Conservation (phyloP, 2,797 vertebrate genomes). For the Esox masquinongy region DNA sequence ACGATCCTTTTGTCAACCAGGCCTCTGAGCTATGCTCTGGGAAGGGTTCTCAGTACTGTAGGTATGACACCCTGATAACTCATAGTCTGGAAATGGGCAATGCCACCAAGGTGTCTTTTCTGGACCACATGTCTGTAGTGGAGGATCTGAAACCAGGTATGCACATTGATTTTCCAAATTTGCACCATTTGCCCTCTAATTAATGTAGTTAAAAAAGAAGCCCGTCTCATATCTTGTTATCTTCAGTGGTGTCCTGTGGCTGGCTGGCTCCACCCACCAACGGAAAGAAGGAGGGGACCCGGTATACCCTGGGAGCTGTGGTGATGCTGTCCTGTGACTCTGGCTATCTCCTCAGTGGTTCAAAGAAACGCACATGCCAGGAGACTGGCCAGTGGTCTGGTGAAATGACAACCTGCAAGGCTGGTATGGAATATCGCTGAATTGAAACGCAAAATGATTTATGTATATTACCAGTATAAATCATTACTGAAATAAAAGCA, state of each 20-base stretch:
- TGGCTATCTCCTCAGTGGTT: conserved; percentile 54
- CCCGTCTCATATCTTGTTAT: not conserved
- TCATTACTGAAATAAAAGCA: not conserved
- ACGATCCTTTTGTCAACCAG: conserved; percentile 64
- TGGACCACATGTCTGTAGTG: conserved; percentile 50
- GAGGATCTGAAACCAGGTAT: not conserved
- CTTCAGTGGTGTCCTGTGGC: conserved; percentile 68
- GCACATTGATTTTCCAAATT: not conserved
- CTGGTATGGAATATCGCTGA: conserved; percentile 42
- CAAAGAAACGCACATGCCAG: conserved; percentile 55
- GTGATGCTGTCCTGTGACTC: conserved; percentile 61
- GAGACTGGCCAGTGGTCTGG: conserved; percentile 65
- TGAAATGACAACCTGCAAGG: conserved; percentile 51
- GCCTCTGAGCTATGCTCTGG: conserved; percentile 69
- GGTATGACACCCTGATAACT: conserved; percentile 82
- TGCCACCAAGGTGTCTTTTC: conserved; percentile 72
- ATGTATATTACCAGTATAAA: not conserved
- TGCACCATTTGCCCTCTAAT: not conserved
- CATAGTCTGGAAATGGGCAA: conserved; percentile 74
- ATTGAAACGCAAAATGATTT: not conserved
- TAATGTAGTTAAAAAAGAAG: not conserved
- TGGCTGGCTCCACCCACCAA: conserved; percentile 63
- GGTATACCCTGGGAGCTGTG: conserved; percentile 61
- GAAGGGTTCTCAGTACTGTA: conserved; percentile 65
- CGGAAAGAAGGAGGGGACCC: conserved; percentile 66